A percentile compares a stretch with the other conserved stretches of the same genome.
phyloP scores from a whole-genome alignment of 2,888 invertebrate species.

The Leptinotarsa peninsularis region DNA sequence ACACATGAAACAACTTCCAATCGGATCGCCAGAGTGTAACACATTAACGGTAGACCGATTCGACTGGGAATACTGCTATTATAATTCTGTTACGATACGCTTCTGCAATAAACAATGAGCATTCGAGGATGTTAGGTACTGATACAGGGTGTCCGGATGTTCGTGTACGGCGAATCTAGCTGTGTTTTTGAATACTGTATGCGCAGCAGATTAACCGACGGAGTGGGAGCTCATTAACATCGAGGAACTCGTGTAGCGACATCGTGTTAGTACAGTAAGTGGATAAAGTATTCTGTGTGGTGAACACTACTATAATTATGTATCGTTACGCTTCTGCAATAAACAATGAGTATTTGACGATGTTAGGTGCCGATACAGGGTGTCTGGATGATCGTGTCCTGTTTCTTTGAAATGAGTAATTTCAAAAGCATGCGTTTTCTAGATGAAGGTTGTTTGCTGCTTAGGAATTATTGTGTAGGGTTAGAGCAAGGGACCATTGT shows the following conservation, averaged over 20 bases:
- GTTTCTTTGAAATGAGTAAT: not conserved
- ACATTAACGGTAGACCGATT: not conserved
- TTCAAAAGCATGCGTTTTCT: no score
- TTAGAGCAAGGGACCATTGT: no score
- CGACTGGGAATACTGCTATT: conserved; percentile 10
- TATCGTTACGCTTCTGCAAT: conserved; percentile 38
- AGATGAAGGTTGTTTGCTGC: no score
- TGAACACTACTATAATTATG: conserved; percentile 1
- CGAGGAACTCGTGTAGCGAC: no score
- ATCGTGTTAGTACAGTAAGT: no score
- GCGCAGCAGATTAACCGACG: no score
- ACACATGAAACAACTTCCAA: not conserved
- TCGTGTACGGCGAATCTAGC: no score
- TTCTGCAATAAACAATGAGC: conserved; percentile 40
- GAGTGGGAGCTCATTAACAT: no score
- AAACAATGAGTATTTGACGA: conserved; percentile 32
- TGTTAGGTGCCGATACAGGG: conserved; percentile 32
- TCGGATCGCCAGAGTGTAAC: not conserved
- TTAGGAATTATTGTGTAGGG: no score
- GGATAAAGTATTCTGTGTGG: no score
- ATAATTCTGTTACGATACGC: conserved; percentile 29
- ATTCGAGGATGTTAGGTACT: conserved; percentile 18
- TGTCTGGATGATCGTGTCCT: conserved; percentile 8
- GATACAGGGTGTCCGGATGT: conserved; percentile 35
- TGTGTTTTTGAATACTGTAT: no score